Percentiles rank a stretch among this genome's conserved stretches.
Evolutionary conservation across 2,797 vertebrate genomes (phyloP).

Genomic region (Carapus acus): DNA sequence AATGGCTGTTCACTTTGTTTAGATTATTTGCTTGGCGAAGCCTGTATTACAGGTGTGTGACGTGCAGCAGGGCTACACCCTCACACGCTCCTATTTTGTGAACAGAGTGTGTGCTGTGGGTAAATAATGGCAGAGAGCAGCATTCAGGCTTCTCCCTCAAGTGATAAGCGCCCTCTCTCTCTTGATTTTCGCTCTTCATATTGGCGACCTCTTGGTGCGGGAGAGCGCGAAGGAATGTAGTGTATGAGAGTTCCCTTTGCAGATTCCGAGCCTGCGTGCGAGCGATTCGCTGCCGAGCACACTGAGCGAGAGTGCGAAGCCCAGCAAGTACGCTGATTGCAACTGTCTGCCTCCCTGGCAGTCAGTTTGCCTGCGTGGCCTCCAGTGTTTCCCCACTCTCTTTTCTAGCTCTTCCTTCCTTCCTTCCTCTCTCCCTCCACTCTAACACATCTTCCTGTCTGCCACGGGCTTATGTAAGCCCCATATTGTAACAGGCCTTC

Average conservation of each 20-base stretch:
- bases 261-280: slow-evolving; percentile 18
- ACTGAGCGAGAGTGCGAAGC: slow-evolving; percentile 19
- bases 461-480: slow-evolving; percentile 43
- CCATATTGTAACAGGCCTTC: slow-evolving; percentile 21
- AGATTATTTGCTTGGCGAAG: too few relatives aligned
- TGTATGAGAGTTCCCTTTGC: slow-evolving; percentile 46
- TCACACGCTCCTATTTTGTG: neutral
- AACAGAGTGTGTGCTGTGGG: neutral
- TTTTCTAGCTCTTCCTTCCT: slow-evolving; percentile 11
- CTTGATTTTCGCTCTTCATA: slow-evolving; percentile 7
- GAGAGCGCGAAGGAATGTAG: slow-evolving; percentile 40
- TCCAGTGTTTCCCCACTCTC: slow-evolving; percentile 14
- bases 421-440: slow-evolving; percentile 4
- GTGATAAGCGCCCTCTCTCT: neutral
- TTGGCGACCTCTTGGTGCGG: slow-evolving; percentile 37
- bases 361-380: slow-evolving; percentile 54
- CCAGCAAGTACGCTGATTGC: slow-evolving; percentile 24
- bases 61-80: neutral
- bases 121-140: slow-evolving; percentile 4
- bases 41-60: neutral
- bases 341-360: too few relatives aligned
- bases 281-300: neutral
- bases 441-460: slow-evolving; percentile 45
- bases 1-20: neutral
- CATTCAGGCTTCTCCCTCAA: neutral